Evolutionary conservation across 2,888 invertebrate species (phyloP).

Genomic region (Phorcus lineatus): DNA sequence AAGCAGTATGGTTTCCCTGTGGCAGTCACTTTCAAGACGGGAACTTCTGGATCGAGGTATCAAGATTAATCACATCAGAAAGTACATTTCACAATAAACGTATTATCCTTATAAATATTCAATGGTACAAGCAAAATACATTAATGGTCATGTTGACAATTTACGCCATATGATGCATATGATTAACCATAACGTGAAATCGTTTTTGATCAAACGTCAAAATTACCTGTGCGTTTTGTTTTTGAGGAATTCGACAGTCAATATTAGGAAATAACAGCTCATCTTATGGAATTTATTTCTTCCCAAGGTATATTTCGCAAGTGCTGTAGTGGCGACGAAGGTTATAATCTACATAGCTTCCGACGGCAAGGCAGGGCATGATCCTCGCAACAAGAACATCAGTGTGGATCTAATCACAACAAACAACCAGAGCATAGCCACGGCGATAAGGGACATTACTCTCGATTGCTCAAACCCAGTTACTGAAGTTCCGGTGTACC

Average conservation of each 20-base stretch:
- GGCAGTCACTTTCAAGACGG: slow-evolving; percentile 42
- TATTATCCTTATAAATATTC: no score
- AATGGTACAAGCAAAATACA: no score
- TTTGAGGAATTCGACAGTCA: no score
- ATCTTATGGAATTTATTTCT: not conserved
- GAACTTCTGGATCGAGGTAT: slow-evolving; percentile 61
- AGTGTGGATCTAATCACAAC: slow-evolving; percentile 52
- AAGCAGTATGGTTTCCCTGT: slow-evolving; percentile 54
- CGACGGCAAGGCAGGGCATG: slow-evolving; percentile 52
- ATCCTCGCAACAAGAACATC: slow-evolving; percentile 41
- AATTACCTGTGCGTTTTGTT: no score
- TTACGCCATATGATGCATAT: no score
- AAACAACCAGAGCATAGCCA: slow-evolving; percentile 34
- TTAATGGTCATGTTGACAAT: no score
- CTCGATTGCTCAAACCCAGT: slow-evolving; percentile 57
- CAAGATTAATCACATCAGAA: no score
- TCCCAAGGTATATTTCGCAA: slow-evolving; percentile 54
- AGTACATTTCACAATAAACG: no score
- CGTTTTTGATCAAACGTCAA: no score
- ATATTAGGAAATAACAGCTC: no score
- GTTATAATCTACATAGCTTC: slow-evolving; percentile 64
- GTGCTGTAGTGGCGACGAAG: slow-evolving; percentile 60
- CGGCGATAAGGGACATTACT: slow-evolving; percentile 41
- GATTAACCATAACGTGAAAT: no score
- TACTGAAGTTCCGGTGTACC: slow-evolving; percentile 51